These are phyloP conservation scores for Patella ulyssiponensis DNA, from an alignment of 2,888 invertebrate species.

Conservation along the genomic window DNA sequence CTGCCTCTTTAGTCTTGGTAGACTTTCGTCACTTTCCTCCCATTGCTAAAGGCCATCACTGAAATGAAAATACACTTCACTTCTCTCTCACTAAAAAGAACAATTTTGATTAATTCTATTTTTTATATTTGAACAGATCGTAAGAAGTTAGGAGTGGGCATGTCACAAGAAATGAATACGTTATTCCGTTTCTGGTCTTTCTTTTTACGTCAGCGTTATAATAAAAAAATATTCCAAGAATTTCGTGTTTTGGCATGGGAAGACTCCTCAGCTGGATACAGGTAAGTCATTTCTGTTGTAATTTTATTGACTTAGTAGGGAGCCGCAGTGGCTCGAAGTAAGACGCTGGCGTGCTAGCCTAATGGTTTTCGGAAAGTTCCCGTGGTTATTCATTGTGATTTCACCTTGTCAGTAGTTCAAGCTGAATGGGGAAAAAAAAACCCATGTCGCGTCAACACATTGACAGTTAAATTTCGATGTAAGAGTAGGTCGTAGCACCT, in stretches of 20 bases:
- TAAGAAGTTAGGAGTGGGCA: conserved; percentile 91
- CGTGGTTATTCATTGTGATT: no score
- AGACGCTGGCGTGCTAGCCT: not conserved
- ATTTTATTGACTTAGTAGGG: not conserved
- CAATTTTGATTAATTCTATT: no score
- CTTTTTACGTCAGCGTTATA: conserved; percentile 98
- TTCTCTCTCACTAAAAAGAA: not conserved
- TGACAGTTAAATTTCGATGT: no score
- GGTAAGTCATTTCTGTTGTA: conserved; percentile 76
- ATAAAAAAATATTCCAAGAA: conserved; percentile 97
- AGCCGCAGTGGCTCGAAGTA: no score
- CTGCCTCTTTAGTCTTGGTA: no score
- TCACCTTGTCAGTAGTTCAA: no score
- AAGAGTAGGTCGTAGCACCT: no score
- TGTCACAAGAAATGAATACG: conserved; percentile 99
- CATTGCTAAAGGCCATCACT: no score
- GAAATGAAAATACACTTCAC: not conserved
- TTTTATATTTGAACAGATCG: conserved; percentile 80
- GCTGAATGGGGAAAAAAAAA: no score
- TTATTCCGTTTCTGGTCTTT: conserved; percentile 99
- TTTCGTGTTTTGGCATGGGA: conserved; percentile 93
- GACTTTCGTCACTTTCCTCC: no score
- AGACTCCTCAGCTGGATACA: conserved; percentile 91
- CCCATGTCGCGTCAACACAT: no score
- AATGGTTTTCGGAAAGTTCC: not conserved